Base-by-base conservation (phyloP, 1,140 invertebrate species). In the Adelges cooleyi region DNA sequence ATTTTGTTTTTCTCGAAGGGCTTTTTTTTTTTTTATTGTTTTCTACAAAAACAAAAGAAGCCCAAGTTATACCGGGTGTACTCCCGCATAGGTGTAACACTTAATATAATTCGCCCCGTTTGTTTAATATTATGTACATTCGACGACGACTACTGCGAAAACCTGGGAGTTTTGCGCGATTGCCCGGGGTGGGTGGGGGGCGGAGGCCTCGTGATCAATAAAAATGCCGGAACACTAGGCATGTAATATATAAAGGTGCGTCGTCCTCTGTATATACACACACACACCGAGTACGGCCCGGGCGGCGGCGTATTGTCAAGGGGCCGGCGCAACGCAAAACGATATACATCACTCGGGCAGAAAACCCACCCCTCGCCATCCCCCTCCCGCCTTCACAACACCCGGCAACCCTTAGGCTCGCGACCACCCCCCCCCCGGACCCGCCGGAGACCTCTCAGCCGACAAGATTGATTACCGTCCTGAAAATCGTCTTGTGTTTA, bases 161-260 rank as follows among this genome's bases (percentile, higher is more conserved):
- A 33, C 29, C 29, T 33, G 40, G 10, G 40, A 17, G 40, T 44
- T 44, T 5, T 17, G 3, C 44, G 44, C 17, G 44, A 20, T 18
- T 3, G 15, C 4, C 11, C 4, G 40, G 40, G 4, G n/a, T 8
- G 4, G 40, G 40, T 44, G 44, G 22, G 38, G 1, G 6, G 56
- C 1, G 42, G 42, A 22, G n/a, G 25, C 18, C 25, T 62, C 42
- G 40, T 62, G 56, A 62, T 62, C 56, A 62, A 62, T 62, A 62
- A 62, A 62, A 62, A 62, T 62, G 56, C 56, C 56, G 56, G 56
- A 62, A 62, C 56, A 62, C 56, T n/a, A 46, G 56, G 56, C 48
- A 4, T 18, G 17, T 6, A 44, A n/a, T 44, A 17, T 3, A 54
- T 44, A 59, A 59, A 59, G 53, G 53, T 59, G 53, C 53, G 53